A percentile compares a stretch with the other conserved stretches of the same genome.
phyloP scores from a whole-genome alignment of 2,113 vertebrate genomes.

The Capreolus pygargus region DNA sequence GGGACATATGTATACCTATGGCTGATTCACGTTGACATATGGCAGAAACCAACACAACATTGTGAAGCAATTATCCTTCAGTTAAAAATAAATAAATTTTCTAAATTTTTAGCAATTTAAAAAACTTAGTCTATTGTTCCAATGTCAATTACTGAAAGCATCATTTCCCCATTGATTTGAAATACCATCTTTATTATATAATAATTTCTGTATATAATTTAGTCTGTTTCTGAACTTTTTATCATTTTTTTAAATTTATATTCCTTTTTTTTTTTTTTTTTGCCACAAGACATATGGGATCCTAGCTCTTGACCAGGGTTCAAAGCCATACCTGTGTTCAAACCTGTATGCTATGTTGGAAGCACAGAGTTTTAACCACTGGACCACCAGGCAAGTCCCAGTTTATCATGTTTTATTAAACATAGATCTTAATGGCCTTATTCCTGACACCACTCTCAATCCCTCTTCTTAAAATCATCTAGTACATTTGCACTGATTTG shows the following conservation, averaged over 20 bases:
- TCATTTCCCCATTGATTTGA: background rate
- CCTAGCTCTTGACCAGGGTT: background rate
- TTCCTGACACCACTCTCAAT: background rate
- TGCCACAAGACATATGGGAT: background rate
- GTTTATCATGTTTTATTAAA: background rate
- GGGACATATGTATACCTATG: background rate
- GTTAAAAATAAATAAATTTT: background rate
- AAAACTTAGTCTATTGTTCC: background rate
- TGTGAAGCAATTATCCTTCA: background rate
- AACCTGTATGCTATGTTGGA: background rate
- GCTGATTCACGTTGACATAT: background rate
- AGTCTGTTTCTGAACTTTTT: background rate
- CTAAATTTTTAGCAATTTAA: slow-evolving; percentile 21
- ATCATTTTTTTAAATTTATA: background rate
- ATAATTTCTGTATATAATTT: background rate
- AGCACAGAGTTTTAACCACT: background rate
- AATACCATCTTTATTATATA: background rate
- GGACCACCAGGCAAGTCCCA: background rate
- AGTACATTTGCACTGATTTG: background rate
- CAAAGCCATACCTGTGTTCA: background rate
- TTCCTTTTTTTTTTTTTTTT: background rate
- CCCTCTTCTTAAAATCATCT: background rate
- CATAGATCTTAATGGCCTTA: background rate
- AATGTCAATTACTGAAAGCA: background rate
- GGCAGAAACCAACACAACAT: background rate